Percentiles rank a stretch among this genome's conserved stretches.
These are phyloP conservation scores for Dicrostonyx torquatus DNA, from an alignment of 2,797 vertebrate genomes.

Conservation along the genomic window DNA sequence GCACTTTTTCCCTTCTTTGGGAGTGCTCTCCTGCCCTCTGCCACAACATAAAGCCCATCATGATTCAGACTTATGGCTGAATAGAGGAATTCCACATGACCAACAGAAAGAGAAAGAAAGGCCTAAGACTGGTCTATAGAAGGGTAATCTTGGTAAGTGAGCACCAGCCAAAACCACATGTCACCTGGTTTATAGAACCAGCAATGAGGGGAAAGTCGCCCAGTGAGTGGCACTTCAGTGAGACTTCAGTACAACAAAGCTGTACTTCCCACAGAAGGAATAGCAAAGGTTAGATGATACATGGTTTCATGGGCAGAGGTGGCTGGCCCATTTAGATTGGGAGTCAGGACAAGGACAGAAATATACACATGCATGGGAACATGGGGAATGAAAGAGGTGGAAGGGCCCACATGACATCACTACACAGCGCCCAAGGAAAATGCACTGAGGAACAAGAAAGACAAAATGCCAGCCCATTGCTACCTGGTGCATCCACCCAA, in stretches of 20 bases:
- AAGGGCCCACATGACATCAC: not conserved
- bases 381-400: too few relatives aligned
- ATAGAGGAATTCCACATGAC: accelerated
- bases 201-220: not conserved
- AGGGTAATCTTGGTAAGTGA: not conserved
- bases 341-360: not conserved
- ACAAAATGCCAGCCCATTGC: not conserved
- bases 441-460: not conserved
- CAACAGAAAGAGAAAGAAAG: not conserved
- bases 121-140: not conserved
- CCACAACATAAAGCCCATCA: not conserved
- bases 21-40: not conserved
- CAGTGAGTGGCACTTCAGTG: accelerated
- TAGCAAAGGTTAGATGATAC: not conserved
- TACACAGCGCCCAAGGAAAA: not conserved
- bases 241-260: not conserved
- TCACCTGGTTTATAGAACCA: not conserved
- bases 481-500: not conserved
- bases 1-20: not conserved
- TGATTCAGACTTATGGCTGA: not conserved
- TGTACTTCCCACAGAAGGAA: not conserved
- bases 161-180: accelerated
- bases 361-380: not conserved
- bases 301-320: not conserved
- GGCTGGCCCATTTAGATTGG: not conserved